These are phyloP conservation scores for Peromyscus eremicus DNA, from an alignment of 2,797 vertebrate species.

Conservation along the genomic window DNA sequence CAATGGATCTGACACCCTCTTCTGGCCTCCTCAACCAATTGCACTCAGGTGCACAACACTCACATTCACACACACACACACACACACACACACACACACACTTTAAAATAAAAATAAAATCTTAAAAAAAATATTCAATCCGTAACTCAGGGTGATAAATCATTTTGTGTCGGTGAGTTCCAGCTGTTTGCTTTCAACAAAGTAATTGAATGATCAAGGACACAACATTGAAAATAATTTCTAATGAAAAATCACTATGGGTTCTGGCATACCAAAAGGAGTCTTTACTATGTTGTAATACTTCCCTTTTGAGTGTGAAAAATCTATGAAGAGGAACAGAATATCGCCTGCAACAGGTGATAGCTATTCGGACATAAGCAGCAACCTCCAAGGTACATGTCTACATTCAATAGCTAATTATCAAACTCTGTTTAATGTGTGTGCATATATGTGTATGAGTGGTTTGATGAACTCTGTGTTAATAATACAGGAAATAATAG, in stretches of 20 bases:
- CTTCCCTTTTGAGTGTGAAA: background rate
- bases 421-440: background rate
- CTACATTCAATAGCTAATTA: slow-evolving; percentile 28
- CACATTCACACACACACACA: too few species aligned
- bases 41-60: background rate
- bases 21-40: background rate
- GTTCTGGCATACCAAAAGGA: slow-evolving; percentile 15
- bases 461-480: background rate
- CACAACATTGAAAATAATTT: background rate
- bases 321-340: background rate
- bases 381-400: background rate
- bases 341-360: background rate
- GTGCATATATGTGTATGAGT: background rate
- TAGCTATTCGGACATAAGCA: background rate
- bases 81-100: background rate
- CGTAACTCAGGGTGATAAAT: background rate
- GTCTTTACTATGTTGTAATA: background rate
- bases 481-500: slow-evolving; percentile 36
- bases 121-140: background rate
- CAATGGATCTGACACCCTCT: background rate
- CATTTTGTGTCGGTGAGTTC: background rate
- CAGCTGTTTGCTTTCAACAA: slow-evolving; percentile 26
- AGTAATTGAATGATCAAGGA: slow-evolving; percentile 28
- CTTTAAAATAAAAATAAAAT: background rate
- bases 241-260: slow-evolving; percentile 22